Conservation (phyloP, 1,140 invertebrate genomes). For the Bombus confusus region DNA sequence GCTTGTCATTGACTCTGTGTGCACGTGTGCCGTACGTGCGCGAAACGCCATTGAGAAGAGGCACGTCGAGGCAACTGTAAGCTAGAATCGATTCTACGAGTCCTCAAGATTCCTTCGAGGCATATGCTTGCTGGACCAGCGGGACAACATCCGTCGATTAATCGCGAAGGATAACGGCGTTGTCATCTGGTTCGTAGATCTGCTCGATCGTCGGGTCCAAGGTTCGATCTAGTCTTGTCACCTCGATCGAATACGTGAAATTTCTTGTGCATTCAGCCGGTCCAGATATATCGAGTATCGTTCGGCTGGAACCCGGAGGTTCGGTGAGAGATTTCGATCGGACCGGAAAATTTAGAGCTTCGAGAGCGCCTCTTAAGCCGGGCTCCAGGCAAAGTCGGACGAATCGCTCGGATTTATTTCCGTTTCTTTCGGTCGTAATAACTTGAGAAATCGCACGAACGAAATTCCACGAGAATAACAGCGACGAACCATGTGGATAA, state of each 20-base stretch:
- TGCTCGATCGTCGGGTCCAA: slow-evolving; percentile 23
- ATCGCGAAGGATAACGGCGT: slow-evolving; percentile 30
- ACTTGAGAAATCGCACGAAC: background rate
- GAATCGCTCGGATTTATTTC: too few relatives aligned
- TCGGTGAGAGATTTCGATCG: slow-evolving; percentile 15
- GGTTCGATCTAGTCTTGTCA: slow-evolving; percentile 14
- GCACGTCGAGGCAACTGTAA: background rate
- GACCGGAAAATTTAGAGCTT: slow-evolving; percentile 44
- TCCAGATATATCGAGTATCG: slow-evolving; percentile 18
- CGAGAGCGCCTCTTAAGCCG: background rate
- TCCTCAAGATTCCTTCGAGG: slow-evolving; percentile 30
- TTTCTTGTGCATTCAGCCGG: background rate
- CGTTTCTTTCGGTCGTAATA: background rate
- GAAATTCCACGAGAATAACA: background rate
- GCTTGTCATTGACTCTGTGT: slow-evolving; percentile 25
- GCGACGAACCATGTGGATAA: too few relatives aligned
- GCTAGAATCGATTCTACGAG: slow-evolving; percentile 39
- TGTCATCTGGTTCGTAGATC: slow-evolving; percentile 33
- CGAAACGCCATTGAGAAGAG: slow-evolving; percentile 21
- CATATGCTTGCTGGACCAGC: slow-evolving; percentile 26
- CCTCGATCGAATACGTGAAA: background rate
- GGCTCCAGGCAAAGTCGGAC: too few relatives aligned
- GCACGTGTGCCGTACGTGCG: slow-evolving; percentile 21
- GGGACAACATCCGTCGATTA: slow-evolving; percentile 12
- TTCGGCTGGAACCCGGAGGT: slow-evolving; percentile 11